These are phyloP conservation scores for Acanthochromis polyacanthus DNA, from an alignment of 2,113 vertebrate genomes.

Conservation along the genomic window DNA sequence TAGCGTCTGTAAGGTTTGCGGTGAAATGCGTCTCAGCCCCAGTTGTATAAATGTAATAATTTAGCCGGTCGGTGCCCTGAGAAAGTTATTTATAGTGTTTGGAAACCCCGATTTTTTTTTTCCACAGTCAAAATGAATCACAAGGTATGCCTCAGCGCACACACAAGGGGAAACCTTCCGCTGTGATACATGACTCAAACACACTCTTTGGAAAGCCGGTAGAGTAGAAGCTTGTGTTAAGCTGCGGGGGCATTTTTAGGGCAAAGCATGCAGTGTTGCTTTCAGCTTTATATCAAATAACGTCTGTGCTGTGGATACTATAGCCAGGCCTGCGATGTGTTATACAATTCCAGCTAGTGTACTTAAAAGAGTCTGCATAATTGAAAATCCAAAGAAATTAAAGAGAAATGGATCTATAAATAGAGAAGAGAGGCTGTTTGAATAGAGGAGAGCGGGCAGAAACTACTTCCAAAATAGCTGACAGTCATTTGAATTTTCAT, in stretches of 20 bases:
- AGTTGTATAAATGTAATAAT: conserved; percentile 11
- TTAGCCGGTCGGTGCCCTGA: conserved; percentile 1
- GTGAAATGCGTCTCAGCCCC: conserved; percentile 15
- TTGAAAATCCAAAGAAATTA: conserved; percentile 47
- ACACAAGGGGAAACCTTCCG: conserved; percentile 14
- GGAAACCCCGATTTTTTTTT: conserved; percentile 32
- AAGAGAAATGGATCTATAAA: conserved; percentile 49
- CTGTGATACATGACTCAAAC: conserved; percentile 41
- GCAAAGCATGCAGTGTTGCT: conserved; percentile 9
- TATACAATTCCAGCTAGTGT: conserved; percentile 13
- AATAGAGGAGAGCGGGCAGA: background rate
- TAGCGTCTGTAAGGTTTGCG: background rate
- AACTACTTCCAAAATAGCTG: conserved; percentile 1
- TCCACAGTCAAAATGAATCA: conserved; percentile 39
- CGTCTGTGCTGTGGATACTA: conserved; percentile 2
- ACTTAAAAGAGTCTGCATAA: conserved; percentile 48
- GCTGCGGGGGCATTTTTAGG: conserved; percentile 15
- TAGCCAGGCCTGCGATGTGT: conserved; percentile 28
- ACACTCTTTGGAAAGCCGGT: conserved; percentile 15
- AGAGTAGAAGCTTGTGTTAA: conserved; percentile 10
- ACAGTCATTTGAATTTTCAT: background rate
- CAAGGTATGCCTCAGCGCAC: background rate
- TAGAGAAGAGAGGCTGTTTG: conserved; percentile 41
- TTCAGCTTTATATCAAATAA: conserved; percentile 14
- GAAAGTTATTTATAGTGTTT: conserved; percentile 29